These are phyloP conservation scores for Neolamprologus caudopunctatus DNA, from an alignment of 2,113 vertebrate genomes.

Conservation along the genomic window DNA sequence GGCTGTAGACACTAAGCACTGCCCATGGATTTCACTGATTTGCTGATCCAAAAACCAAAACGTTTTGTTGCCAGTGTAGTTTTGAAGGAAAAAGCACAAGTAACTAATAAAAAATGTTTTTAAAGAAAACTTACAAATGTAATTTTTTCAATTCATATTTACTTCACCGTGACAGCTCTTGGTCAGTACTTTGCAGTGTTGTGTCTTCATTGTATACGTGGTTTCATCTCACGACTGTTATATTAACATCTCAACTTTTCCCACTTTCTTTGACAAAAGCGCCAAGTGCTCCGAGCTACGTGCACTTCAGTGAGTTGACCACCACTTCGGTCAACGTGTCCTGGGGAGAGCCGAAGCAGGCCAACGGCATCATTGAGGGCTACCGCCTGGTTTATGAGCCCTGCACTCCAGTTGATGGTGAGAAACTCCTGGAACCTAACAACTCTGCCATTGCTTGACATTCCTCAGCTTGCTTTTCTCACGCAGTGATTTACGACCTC, in stretches of 20 bases:
- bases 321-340: slow-evolving; percentile 98
- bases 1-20: neutral
- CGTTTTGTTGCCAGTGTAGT: neutral
- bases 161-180: neutral
- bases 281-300: slow-evolving; percentile 81
- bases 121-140: neutral
- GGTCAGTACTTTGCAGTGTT: neutral
- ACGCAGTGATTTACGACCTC: slow-evolving; percentile 45
- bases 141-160: neutral
- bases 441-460: slow-evolving; percentile 13
- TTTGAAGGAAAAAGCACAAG: neutral
- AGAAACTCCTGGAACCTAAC: slow-evolving; percentile 56
- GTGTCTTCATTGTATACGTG: neutral
- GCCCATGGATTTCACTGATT: neutral
- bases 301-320: slow-evolving; percentile 94
- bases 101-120: neutral
- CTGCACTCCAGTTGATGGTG: slow-evolving; percentile 91
- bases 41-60: neutral
- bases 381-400: slow-evolving; percentile 93
- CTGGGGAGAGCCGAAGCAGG: slow-evolving; percentile 86
- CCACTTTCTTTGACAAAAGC: slow-evolving; percentile 62
- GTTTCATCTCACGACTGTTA: neutral
- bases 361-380: slow-evolving; percentile 92
- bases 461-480: slow-evolving; percentile 36
- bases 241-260: neutral